These are phyloP conservation scores for Neomonachus schauinslandi DNA, from an alignment of 2,113 vertebrate genomes.

Conservation along the genomic window DNA sequence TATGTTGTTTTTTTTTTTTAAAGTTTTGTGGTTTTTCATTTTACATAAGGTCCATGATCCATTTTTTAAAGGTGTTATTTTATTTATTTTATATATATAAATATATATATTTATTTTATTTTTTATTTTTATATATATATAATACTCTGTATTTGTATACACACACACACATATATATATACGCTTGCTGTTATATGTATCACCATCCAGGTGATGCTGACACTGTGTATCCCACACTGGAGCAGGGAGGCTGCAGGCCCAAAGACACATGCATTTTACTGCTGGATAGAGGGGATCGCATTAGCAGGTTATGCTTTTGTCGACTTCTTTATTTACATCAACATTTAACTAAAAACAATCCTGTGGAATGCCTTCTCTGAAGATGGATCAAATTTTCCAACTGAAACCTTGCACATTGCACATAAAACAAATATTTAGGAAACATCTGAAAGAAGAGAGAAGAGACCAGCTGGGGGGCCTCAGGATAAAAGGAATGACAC, in stretches of 20 bases:
- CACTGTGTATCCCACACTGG: neutral
- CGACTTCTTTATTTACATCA: neutral
- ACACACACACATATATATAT: no score
- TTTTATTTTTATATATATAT: no score
- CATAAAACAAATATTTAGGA: neutral
- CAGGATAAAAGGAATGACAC: neutral
- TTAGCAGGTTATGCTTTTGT: neutral
- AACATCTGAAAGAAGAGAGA: neutral
- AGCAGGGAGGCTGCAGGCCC: neutral
- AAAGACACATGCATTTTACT: neutral
- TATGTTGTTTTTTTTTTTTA: neutral
- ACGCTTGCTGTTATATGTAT: no score
- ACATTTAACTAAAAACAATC: neutral
- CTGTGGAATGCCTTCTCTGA: neutral
- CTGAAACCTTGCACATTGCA: neutral
- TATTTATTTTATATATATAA: no score
- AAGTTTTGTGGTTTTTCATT: neutral
- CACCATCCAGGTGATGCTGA: neutral
- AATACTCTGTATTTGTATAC: no score
- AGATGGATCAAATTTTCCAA: neutral
- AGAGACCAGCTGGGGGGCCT: neutral
- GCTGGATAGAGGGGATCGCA: neutral
- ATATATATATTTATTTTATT: no score
- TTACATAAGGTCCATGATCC: neutral
- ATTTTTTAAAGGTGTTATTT: neutral